Evolutionary conservation across 2,797 vertebrate species (phyloP), one percentile per base, ranked within the genome.

Genomic region (Gymnoscopelus braueri): DNA sequence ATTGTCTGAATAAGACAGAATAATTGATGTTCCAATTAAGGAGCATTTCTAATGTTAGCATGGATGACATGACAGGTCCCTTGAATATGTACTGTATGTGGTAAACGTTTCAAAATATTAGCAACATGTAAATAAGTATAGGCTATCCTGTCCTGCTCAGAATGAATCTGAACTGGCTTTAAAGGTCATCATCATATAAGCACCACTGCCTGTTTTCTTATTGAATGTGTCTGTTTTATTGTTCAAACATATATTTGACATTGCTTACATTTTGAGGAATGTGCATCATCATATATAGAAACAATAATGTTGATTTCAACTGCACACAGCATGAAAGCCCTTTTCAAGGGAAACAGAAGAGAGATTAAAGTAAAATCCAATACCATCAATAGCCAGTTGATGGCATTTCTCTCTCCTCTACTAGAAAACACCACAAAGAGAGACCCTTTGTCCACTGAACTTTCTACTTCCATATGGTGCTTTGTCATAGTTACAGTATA

Each of bases 391-490:
- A 8, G 39, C 7, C 8, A 7, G 8, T 39, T 6, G 8, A 39
- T 9, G 80, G 82, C 83, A 84, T 44, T 44, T 44, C 39, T 44
- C 9, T 8, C 39, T 44, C 9, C 2, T 44, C 39, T 7, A 44
- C 9, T 7, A 44, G 26, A 29, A 29, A 29, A 29, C 26, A 29
- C 26, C 26, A 29, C 26, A 29, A 29, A 29, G 39, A 44, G 39
- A 39, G 39, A 44, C 39, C 74, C 39, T 74, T 57, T 26, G 47
- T 74, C 48, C 7, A 53, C 19, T 77, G 83, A 68, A 57, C 62
- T 86, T 74, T 79, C 19, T 72, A 94, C 89, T 90, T 94, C 80
- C 94, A 95, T 79, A 91, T 88, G 81, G 95, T 95, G 87, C 92
- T 96, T 63, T 78, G 88, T 90, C 83, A 85, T 85, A 87, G 80